Evolutionary conservation across 2,797 vertebrate species (phyloP), one percentile per base, ranked within the genome.

Genomic region (Cynodonichthys magdalenae): DNA sequence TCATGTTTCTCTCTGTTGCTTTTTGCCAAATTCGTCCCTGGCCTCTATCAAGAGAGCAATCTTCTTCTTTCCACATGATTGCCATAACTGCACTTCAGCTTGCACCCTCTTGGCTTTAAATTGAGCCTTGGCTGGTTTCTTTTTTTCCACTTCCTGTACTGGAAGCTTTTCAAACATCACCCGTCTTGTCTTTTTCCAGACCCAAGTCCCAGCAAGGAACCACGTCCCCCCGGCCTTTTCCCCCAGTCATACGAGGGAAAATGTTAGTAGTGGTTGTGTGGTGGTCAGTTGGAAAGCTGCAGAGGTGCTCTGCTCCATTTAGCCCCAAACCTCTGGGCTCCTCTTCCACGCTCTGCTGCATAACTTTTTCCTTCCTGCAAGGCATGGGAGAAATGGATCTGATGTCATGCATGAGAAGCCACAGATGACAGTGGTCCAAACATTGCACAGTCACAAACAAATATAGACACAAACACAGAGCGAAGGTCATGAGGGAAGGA

Each of bases 251-350:
- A 42, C 50, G 24, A 17, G 14, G 5, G 58, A 39, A 36, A 63
- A 65, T 52, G 24, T 68, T 51, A 57, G 58, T 12, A 24, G 31
- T 20, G 15, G 56, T 57, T 36, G 45, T 66, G 19, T 15, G 50
- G 66, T 46, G 71, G 75, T 85, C 82, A 73, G 63, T 53, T 58
- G 45, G 46, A 44, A 46, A 34, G 19, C 50, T 19, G 49, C 17
- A 50, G 19, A 80, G 84, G 79, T 81, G 71, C 62, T 83, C 31
- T 28, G 79, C 86, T 82, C 72, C 67, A 88, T 87, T 89, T 86
- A 77, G 59, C 51, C 57, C 5, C 19, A 50, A 58, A 82, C 69
- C 81, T 79, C 19, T 3, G 3, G 77, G 79, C 66, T 50, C 27
- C 55, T 83, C 47, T 15, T 55, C 77, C 75, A 85, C 0, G 57